Evolutionary conservation across 2,888 invertebrate species (phyloP).

Genomic region (Anticlea derivata): DNA sequence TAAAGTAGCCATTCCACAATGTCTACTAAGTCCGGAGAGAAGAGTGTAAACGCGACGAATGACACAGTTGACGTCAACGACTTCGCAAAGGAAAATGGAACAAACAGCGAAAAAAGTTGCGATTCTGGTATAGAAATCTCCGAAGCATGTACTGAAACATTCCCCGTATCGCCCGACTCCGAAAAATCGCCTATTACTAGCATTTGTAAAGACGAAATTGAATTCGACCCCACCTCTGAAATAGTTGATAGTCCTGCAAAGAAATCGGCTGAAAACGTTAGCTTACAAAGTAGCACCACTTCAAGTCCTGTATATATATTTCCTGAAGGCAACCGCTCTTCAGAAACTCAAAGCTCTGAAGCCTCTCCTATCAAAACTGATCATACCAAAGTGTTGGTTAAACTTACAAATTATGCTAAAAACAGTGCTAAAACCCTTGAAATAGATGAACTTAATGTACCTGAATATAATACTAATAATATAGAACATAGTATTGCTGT

Average conservation of each 20-base stretch:
- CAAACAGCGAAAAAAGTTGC: conserved; percentile 46
- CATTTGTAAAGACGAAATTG: conserved; percentile 30
- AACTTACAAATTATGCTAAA: conserved; percentile 19
- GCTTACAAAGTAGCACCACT: conserved; percentile 35
- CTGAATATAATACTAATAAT: conserved; percentile 4
- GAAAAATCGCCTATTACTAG: conserved; percentile 49
- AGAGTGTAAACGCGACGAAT: conserved; percentile 47
- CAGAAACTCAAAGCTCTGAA: conserved; percentile 39
- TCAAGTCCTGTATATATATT: conserved; percentile 46
- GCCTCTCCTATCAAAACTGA: conserved; percentile 36
- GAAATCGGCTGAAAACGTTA: conserved; percentile 4
- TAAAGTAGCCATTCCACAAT: conserved; percentile 36
- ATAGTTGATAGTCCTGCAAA: conserved; percentile 5
- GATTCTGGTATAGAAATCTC: conserved; percentile 62
- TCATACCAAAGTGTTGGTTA: conserved; percentile 39
- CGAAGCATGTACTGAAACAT: conserved; percentile 48
- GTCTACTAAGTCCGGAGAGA: conserved; percentile 58
- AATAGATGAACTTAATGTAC: conserved; percentile 3
- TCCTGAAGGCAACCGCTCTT: conserved; percentile 40
- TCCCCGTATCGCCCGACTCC: conserved; percentile 46
- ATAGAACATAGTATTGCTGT: neutral
- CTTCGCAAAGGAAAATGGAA: conserved; percentile 55
- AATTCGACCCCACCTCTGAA: neutral
- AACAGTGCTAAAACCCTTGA: conserved; percentile 23
- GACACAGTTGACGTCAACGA: conserved; percentile 61